These are phyloP conservation scores for Phlogophora meticulosa DNA, from an alignment of 2,888 invertebrate species.

Conservation along the genomic window DNA sequence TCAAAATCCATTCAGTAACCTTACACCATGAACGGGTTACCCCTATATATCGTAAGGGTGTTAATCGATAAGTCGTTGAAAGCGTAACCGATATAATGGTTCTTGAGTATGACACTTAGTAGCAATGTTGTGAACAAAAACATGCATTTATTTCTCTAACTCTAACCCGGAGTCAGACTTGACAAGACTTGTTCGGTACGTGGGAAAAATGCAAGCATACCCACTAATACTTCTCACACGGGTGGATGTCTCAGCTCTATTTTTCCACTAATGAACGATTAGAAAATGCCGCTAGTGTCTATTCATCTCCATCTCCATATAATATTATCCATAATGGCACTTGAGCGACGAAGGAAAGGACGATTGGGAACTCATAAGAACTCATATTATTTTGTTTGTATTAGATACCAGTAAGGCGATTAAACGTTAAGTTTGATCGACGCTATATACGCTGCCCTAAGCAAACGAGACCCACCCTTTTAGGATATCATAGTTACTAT, in stretches of 20 bases:
- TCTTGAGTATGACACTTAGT: neutral
- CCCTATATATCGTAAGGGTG: too few relatives aligned
- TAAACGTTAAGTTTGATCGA: conserved; percentile 72
- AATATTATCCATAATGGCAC: conserved; percentile 44
- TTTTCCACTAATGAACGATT: neutral
- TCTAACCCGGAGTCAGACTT: too few relatives aligned
- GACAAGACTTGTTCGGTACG: too few relatives aligned
- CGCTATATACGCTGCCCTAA: conserved; percentile 66
- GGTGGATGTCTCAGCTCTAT: neutral
- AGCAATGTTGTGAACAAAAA: too few relatives aligned
- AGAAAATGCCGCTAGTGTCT: conserved; percentile 1
- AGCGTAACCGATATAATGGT: too few relatives aligned
- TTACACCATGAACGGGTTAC: too few relatives aligned
- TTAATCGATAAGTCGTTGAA: too few relatives aligned
- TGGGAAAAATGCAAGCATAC: too few relatives aligned
- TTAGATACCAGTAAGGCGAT: conserved; percentile 66
- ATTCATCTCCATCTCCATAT: conserved; percentile 9
- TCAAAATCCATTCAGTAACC: too few relatives aligned
- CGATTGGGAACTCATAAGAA: conserved; percentile 60
- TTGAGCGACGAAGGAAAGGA: conserved; percentile 30
- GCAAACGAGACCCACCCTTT: conserved; percentile 66
- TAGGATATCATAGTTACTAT: conserved; percentile 63
- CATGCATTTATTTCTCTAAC: neutral
- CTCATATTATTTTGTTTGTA: conserved; percentile 30
- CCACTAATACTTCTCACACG: too few relatives aligned